Conservation (phyloP, 2,113 vertebrate species). For the cattle (Bos taurus) region ARS-UCD2.0 NC_037357.1:56668001-56668500, state of each 20-base stretch:
- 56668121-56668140: not conserved
- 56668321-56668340: not conserved
- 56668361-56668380: not conserved
- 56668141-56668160: not conserved
- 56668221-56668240: not conserved
- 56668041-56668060: not conserved
- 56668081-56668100: not conserved
- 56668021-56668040: not conserved
- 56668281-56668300: not conserved
- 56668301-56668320: not conserved
- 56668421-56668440: not conserved
- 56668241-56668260: not conserved
- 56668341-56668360: slow-evolving; percentile 16
- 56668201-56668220: not conserved
- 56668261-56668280: not conserved
- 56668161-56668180: not conserved
- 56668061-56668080: not conserved
- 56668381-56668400: slow-evolving; percentile 7
- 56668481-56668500: slow-evolving; percentile 4
- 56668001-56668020: not conserved
- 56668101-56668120: not conserved
- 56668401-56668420: not conserved
- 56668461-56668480: not conserved
- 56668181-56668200: not conserved
- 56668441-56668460: not conserved